phyloP scores from a whole-genome alignment of 1,140 invertebrate genomes.

The Helicoverpa armigera region DNA sequence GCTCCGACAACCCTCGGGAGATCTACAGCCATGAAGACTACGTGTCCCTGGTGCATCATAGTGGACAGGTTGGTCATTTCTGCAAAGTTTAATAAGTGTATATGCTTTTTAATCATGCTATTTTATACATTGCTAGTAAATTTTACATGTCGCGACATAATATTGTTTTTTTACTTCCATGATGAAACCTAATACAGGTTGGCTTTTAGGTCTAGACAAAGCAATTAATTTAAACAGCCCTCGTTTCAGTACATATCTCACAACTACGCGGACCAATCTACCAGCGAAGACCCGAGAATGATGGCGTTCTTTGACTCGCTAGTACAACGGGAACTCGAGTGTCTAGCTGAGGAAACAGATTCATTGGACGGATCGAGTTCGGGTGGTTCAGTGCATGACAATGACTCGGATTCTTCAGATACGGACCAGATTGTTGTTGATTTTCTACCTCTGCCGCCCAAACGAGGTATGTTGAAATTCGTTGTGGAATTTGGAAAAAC shows the following conservation, averaged over 20 bases:
- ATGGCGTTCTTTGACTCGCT: conserved; percentile 98
- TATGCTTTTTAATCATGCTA: no score
- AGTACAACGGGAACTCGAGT: conserved; percentile 96
- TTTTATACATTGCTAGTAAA: no score
- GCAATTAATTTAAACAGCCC: conserved; percentile 9
- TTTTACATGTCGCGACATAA: no score
- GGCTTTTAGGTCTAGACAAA: no score
- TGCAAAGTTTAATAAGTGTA: no score
- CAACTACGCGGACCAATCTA: conserved; percentile 94
- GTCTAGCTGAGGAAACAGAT: conserved; percentile 88
- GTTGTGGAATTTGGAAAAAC: no score
- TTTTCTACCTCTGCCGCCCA: conserved; percentile 73
- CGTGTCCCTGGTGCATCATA: conserved; percentile 92
- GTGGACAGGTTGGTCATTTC: conserved; percentile 87
- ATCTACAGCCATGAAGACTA: conserved; percentile 96
- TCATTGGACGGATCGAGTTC: conserved; percentile 79
- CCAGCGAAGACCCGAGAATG: conserved; percentile 96
- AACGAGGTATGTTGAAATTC: conserved; percentile 66
- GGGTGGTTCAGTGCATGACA: conserved; percentile 52
- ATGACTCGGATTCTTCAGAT: conserved; percentile 75
- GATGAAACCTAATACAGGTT: neutral
- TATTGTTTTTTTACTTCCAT: neutral
- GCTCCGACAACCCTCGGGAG: conserved; percentile 90
- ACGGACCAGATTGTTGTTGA: conserved; percentile 76
- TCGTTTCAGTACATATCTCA: conserved; percentile 89